These are phyloP conservation scores for Gonatopus flavifemur DNA, from an alignment of 1,140 invertebrate species.

Conservation along the genomic window DNA sequence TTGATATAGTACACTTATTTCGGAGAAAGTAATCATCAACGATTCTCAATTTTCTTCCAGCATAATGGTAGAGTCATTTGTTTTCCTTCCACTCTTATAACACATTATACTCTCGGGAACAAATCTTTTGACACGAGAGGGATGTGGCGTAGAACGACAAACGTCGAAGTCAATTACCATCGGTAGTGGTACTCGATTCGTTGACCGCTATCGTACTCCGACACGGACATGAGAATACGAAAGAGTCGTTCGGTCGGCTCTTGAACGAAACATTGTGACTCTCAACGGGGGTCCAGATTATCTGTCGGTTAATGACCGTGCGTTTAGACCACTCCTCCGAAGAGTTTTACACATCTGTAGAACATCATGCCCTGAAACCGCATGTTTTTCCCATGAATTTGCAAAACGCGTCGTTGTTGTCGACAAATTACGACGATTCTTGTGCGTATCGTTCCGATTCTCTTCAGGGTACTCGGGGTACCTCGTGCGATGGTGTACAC, in stretches of 20 bases:
- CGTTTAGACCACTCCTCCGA: conserved; percentile 25
- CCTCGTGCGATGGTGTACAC: conserved; percentile 28
- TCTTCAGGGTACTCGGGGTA: background rate
- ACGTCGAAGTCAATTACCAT: conserved; percentile 24
- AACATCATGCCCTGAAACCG: conserved; percentile 23
- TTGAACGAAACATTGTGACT: conserved; percentile 27
- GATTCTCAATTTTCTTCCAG: too few relatives aligned
- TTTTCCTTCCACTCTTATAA: too few relatives aligned
- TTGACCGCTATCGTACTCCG: background rate
- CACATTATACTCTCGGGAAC: too few relatives aligned
- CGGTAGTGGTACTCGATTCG: conserved; percentile 5
- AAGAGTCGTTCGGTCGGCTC: conserved; percentile 14
- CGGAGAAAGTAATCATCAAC: too few relatives aligned
- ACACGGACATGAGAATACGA: background rate
- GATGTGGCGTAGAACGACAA: conserved; percentile 12
- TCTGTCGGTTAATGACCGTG: conserved; percentile 44
- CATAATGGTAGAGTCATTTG: too few relatives aligned
- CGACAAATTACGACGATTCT: conserved; percentile 26
- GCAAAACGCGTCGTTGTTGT: conserved; percentile 30
- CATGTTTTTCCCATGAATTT: conserved; percentile 26
- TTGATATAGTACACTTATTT: too few relatives aligned
- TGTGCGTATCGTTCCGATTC: conserved; percentile 5
- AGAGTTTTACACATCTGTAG: conserved; percentile 27
- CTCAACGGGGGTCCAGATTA: conserved; percentile 31
- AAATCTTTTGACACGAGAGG: too few relatives aligned